A percentile compares a stretch with the other conserved stretches of the same genome.
phyloP scores from a whole-genome alignment of 2,888 invertebrate genomes.

The Agrilus biguttatus region DNA sequence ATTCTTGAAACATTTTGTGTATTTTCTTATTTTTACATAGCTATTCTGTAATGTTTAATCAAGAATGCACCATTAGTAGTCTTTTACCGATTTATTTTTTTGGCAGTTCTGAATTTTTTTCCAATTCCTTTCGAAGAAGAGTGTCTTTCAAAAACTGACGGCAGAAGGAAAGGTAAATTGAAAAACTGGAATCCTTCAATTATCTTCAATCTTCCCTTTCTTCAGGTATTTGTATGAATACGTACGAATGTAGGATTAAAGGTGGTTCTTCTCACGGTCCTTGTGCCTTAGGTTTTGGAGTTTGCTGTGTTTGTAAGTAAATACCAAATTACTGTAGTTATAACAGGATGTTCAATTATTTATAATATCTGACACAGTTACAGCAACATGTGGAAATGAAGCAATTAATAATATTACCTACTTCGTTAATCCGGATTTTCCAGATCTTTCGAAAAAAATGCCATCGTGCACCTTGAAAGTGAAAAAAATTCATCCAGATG shows the following conservation, averaged over 20 bases:
- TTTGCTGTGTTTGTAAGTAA: constrained; percentile 72
- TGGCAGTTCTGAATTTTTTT: constrained; percentile 65
- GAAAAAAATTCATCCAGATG: constrained; percentile 60
- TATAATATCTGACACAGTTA: constrained; percentile 37
- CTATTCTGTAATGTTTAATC: no score
- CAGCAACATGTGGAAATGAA: constrained; percentile 56
- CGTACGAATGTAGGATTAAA: constrained; percentile 68
- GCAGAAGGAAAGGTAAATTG: constrained; percentile 40
- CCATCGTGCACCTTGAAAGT: constrained; percentile 57
- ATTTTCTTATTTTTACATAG: no score
- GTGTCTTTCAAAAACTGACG: constrained; percentile 51
- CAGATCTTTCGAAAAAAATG: constrained; percentile 55
- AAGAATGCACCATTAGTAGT: no score
- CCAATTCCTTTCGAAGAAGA: constrained; percentile 72
- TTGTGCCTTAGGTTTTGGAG: constrained; percentile 72
- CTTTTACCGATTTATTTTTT: constrained; percentile 3
- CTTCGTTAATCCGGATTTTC: constrained; percentile 69
- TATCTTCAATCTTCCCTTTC: constrained; percentile 4
- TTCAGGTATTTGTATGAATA: constrained; percentile 65
- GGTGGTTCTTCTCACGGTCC: constrained; percentile 57
- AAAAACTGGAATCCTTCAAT: neutral
- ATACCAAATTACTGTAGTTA: neutral
- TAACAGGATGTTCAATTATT: neutral
- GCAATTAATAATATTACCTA: constrained; percentile 69
- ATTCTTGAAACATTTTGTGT: no score